phyloP scores from a whole-genome alignment of 2,888 invertebrate genomes.

The Drosophila engyochracea region DNA sequence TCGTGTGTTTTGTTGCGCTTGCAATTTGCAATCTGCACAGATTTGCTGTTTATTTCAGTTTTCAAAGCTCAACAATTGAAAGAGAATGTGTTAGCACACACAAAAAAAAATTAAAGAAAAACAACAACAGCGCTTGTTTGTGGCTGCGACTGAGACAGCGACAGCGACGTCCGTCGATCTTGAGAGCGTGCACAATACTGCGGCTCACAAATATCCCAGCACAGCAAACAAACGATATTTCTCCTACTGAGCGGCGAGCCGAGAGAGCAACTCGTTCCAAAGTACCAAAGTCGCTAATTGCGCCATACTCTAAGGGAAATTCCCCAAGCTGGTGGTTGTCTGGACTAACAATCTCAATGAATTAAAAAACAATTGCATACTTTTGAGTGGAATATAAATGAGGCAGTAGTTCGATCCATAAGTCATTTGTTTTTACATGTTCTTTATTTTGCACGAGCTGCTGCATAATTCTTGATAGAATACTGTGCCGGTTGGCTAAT shows the following conservation, averaged over 20 bases:
- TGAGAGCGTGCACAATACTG: constrained; percentile 77
- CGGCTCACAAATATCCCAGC: constrained; percentile 53
- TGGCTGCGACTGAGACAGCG: constrained; percentile 42
- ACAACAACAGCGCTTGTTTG: constrained; percentile 44
- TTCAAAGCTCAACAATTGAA: constrained; percentile 26
- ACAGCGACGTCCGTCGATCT: constrained; percentile 76
- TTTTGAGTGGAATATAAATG: constrained; percentile 14
- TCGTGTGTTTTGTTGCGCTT: constrained; percentile 4
- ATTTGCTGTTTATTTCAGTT: constrained; percentile 28
- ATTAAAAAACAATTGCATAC: constrained; percentile 24
- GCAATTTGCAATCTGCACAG: constrained; percentile 30
- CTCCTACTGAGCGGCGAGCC: constrained; percentile 47
- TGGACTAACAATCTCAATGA: not conserved
- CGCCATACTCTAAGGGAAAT: constrained; percentile 15
- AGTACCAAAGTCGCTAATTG: constrained; percentile 4
- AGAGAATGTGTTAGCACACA: constrained; percentile 23
- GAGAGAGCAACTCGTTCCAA: constrained; percentile 11
- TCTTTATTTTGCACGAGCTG: not conserved
- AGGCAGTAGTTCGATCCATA: constrained; percentile 9
- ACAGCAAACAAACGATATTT: constrained; percentile 57
- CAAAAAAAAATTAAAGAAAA: constrained; percentile 18
- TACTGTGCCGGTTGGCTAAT: not conserved
- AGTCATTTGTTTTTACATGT: constrained; percentile 28
- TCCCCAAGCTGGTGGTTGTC: constrained; percentile 13
- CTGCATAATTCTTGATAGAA: not conserved